Evolutionary conservation across 1,140 invertebrate species (phyloP).

Genomic region (Diachasma alloeum): DNA sequence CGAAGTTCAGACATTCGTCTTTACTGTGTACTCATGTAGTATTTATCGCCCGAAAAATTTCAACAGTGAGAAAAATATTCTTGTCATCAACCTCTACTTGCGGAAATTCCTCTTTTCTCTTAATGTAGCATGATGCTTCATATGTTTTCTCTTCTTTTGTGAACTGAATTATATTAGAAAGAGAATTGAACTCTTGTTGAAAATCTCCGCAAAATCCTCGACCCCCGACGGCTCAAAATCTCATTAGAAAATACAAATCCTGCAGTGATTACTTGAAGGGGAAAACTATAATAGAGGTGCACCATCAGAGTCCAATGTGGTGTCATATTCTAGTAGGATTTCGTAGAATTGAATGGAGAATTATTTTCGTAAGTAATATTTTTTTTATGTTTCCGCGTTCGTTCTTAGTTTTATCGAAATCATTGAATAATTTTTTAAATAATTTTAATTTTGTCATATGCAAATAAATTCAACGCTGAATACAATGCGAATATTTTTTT

Average conservation of each 20-base stretch:
- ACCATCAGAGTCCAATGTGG: not conserved
- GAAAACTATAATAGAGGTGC: not conserved
- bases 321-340: not conserved
- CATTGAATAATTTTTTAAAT: too few species aligned
- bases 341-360: too few species aligned
- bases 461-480: too few species aligned
- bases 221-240: not conserved
- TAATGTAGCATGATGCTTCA: too few species aligned
- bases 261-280: not conserved
- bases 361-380: not conserved
- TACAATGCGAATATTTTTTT: too few species aligned
- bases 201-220: not conserved
- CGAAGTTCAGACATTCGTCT: too few species aligned
- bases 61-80: too few species aligned
- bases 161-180: not conserved
- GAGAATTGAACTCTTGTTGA: not conserved
- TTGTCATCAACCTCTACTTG: not conserved
- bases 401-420: too few species aligned
- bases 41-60: too few species aligned
- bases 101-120: not conserved
- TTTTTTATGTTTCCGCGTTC: not conserved
- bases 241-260: constrained; percentile 1
- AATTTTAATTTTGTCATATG: too few species aligned
- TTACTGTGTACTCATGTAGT: too few species aligned
- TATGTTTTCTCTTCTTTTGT: not conserved